Conservation (phyloP, 2,888 invertebrate species). For the Liodrosophila aerea region DNA sequence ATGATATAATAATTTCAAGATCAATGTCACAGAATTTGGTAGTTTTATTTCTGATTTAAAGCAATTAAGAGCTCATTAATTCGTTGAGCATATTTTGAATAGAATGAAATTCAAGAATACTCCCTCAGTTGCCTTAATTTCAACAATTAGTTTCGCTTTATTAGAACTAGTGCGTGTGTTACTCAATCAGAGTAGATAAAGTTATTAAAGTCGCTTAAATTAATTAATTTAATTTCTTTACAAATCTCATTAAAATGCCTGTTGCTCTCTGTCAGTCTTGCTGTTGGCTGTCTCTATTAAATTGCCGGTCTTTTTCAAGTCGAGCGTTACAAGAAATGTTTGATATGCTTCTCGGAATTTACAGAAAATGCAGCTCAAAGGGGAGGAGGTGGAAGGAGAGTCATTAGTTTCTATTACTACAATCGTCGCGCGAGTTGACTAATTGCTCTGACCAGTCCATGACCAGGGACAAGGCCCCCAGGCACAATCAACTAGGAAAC, state of each 20-base stretch:
- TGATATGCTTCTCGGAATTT: conserved; percentile 38
- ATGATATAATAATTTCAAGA: conserved; percentile 30
- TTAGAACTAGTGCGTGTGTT: conserved; percentile 25
- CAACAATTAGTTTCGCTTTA: background rate
- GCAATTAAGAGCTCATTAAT: background rate
- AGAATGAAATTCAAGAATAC: background rate
- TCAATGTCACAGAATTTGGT: conserved; percentile 16
- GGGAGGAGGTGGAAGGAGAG: background rate
- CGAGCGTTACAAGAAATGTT: conserved; percentile 25
- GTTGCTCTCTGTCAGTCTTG: background rate
- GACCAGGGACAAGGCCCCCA: conserved; percentile 34
- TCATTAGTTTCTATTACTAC: conserved; percentile 59
- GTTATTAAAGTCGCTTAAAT: conserved; percentile 55
- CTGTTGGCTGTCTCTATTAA: background rate
- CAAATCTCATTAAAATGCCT: conserved; percentile 33
- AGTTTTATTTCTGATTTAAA: background rate
- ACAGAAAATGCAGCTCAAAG: conserved; percentile 10
- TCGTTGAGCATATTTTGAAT: no score
- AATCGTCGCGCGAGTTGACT: conserved; percentile 34
- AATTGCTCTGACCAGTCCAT: conserved; percentile 49
- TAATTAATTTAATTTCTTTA: conserved; percentile 60
- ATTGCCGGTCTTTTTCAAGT: conserved; percentile 21
- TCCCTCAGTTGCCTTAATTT: background rate
- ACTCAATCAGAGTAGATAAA: conserved; percentile 52
- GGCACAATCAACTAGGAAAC: conserved; percentile 17